Conservation (phyloP, 2,888 invertebrate species). For the Drosophila greeni region DNA sequence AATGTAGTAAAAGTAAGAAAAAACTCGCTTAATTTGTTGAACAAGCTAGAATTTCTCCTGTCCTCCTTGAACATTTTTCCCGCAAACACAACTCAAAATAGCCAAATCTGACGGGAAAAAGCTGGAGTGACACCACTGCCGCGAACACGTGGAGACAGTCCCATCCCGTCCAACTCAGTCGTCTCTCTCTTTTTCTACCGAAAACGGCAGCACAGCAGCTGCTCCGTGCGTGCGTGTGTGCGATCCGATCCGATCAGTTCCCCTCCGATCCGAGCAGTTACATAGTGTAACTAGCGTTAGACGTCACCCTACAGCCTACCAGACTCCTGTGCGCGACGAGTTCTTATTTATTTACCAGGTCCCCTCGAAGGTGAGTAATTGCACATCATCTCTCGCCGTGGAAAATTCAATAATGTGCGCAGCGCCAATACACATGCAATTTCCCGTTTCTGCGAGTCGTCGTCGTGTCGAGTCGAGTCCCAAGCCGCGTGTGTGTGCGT, state of each 20-base stretch:
- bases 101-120: slow-evolving; percentile 1
- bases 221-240: slow-evolving; percentile 57
- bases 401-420: slow-evolving; percentile 69
- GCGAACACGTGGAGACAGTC: slow-evolving; percentile 32
- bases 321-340: slow-evolving; percentile 30
- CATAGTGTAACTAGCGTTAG: slow-evolving; percentile 10
- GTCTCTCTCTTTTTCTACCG: slow-evolving; percentile 40
- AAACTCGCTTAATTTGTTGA: neutral
- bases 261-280: slow-evolving; percentile 23
- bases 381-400: slow-evolving; percentile 35
- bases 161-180: slow-evolving; percentile 23
- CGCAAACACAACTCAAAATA: neutral
- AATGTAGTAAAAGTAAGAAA: no score
- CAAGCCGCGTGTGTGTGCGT: slow-evolving; percentile 38
- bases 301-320: slow-evolving; percentile 9
- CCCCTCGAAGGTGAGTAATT: slow-evolving; percentile 33
- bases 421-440: slow-evolving; percentile 39
- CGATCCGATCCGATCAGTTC: slow-evolving; percentile 31
- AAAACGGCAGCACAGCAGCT: slow-evolving; percentile 66
- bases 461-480: neutral
- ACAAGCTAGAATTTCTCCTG: neutral
- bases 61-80: neutral
- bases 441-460: slow-evolving; percentile 5
- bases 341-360: slow-evolving; percentile 21
- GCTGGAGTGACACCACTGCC: neutral